Evolutionary conservation across 2,888 invertebrate species (phyloP).

Genomic region (Calliphora vomitoria): DNA sequence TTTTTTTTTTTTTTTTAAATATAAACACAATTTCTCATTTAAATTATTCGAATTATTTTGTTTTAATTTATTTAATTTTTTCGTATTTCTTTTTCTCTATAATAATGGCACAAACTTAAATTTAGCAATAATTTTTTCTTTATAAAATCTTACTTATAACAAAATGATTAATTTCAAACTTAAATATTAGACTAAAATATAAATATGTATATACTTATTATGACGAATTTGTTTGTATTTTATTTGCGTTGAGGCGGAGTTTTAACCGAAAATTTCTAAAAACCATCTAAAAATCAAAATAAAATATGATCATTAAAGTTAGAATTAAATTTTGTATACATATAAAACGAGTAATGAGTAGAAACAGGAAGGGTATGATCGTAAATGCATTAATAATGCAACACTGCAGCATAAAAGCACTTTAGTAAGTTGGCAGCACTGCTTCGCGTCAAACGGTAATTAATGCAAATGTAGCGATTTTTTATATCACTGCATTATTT

Average conservation of each 20-base stretch:
- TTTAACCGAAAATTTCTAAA: slow-evolving; percentile 83
- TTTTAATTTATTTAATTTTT: slow-evolving; percentile 1
- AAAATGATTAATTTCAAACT: slow-evolving; percentile 33
- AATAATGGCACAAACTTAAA: slow-evolving; percentile 72
- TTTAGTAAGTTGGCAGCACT: no score
- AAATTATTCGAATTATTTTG: not conserved
- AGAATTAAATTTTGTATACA: slow-evolving; percentile 6
- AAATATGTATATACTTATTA: slow-evolving; percentile 23
- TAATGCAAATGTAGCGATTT: no score
- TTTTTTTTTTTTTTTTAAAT: no score
- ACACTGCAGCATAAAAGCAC: no score
- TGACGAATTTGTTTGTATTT: slow-evolving; percentile 37
- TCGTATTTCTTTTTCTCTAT: slow-evolving; percentile 48
- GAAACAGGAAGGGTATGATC: not conserved
- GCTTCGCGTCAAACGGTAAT: no score
- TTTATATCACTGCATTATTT: no score
- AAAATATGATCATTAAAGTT: slow-evolving; percentile 69
- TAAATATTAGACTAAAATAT: slow-evolving; percentile 39
- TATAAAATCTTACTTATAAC: slow-evolving; percentile 22
- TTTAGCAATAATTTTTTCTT: slow-evolving; percentile 29
- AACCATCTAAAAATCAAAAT: slow-evolving; percentile 81
- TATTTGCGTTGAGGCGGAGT: slow-evolving; percentile 34
- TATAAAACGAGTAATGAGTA: slow-evolving; percentile 27
- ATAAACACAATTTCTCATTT: not conserved
- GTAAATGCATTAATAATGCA: no score